A percentile compares a stretch with the other conserved stretches of the same genome.
Evolutionary conservation across 2,113 vertebrate genomes (phyloP).

Genomic region (Chinchilla lanigera): DNA sequence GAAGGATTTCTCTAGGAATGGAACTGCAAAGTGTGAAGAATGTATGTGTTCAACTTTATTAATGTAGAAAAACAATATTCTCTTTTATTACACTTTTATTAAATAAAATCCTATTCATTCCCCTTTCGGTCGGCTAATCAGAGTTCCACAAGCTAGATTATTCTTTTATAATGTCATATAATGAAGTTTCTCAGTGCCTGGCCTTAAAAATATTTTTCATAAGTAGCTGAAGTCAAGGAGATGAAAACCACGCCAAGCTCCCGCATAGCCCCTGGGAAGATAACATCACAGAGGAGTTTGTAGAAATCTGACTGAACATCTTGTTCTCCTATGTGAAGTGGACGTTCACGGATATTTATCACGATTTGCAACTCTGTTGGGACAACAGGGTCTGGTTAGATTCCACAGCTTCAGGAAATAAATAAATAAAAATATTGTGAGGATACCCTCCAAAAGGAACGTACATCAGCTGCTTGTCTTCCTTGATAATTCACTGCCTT

Average conservation of each 20-base stretch:
- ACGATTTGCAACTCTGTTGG: neutral
- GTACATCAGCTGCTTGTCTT: neutral
- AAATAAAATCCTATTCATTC: conserved; percentile 49
- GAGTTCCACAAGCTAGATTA: conserved; percentile 7
- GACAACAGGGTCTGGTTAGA: neutral
- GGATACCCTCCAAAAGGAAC: neutral
- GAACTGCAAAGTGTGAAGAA: neutral
- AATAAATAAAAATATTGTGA: neutral
- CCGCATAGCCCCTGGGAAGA: neutral
- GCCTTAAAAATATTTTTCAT: conserved; percentile 38
- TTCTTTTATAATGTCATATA: conserved; percentile 4
- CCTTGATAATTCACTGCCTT: neutral
- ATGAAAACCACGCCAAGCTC: neutral
- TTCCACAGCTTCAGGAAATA: neutral
- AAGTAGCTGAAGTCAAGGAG: conserved; percentile 22
- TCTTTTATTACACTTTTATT: conserved; percentile 37
- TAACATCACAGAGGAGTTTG: neutral
- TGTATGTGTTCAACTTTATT: neutral
- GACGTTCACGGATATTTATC: neutral
- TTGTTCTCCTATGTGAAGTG: neutral
- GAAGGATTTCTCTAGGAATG: neutral
- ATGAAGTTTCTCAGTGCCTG: conserved; percentile 54
- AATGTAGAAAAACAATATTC: neutral
- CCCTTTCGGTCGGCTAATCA: conserved; percentile 32
- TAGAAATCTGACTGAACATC: neutral